Conservation (phyloP, 2,888 invertebrate genomes). For the Chorisops tibialis region DNA sequence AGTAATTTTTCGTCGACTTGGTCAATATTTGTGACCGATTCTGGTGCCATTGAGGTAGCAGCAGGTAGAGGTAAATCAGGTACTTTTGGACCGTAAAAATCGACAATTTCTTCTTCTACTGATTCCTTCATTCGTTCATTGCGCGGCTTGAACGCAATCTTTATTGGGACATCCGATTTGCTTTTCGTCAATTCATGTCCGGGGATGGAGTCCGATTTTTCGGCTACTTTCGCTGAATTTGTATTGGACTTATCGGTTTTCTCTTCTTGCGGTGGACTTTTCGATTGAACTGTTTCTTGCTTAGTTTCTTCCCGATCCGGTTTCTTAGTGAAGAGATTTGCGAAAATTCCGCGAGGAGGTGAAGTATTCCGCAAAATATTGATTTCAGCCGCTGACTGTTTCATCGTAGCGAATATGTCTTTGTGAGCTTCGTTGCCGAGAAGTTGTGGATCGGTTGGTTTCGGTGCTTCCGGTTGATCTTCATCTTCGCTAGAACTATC, state of each 20-base stretch:
- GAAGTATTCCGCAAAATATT: constrained; percentile 64
- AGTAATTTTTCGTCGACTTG: constrained; percentile 28
- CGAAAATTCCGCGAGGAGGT: constrained; percentile 69
- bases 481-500: constrained; percentile 73
- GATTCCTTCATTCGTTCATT: constrained; percentile 1
- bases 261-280: neutral
- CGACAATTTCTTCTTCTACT: neutral
- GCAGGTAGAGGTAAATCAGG: constrained; percentile 30
- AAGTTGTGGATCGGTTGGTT: constrained; percentile 35
- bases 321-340: constrained; percentile 39
- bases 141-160: constrained; percentile 5
- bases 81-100: constrained; percentile 43
- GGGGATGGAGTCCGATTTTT: neutral
- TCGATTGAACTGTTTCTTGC: neutral
- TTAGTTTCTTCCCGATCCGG: neutral
- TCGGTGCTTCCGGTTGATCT: constrained; percentile 47
- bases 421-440: constrained; percentile 10
- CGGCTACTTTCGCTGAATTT: constrained; percentile 4
- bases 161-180: neutral
- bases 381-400: constrained; percentile 50
- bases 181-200: neutral
- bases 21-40: neutral
- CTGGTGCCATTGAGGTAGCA: neutral
- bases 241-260: constrained; percentile 23
- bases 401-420: constrained; percentile 39